Conservation (phyloP, 1,140 invertebrate species). For the Pinna nobilis region DNA sequence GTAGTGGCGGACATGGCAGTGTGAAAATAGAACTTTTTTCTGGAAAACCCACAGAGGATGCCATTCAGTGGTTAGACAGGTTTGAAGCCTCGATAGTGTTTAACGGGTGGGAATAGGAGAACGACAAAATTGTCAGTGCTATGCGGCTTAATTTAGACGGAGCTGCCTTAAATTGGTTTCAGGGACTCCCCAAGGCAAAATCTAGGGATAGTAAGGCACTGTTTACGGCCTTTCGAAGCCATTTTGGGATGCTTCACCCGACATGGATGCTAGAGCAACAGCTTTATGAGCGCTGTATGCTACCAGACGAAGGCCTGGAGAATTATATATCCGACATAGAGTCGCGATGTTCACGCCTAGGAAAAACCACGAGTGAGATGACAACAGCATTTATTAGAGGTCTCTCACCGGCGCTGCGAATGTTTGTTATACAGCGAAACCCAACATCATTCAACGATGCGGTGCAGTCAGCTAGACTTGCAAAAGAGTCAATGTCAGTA, state of each 20-base stretch:
- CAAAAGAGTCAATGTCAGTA: not conserved
- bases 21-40: not conserved
- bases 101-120: conserved; percentile 8
- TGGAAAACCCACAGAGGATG: conserved; percentile 3
- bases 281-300: not conserved
- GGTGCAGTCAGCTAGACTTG: not conserved
- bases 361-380: not conserved
- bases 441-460: not conserved
- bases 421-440: conserved; percentile 7
- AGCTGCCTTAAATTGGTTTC: not conserved
- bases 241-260: conserved; percentile 3
- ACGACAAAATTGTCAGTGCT: not conserved
- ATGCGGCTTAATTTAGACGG: not conserved
- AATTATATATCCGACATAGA: not conserved
- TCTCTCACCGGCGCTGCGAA: not conserved
- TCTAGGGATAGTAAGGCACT: not conserved
- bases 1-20: not conserved
- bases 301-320: not conserved
- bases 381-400: not conserved
- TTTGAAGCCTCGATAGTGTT: not conserved
- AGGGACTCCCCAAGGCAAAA: not conserved
- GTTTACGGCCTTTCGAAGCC: not conserved
- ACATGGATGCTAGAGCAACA: conserved; percentile 7
- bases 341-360: not conserved
- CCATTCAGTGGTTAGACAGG: not conserved